These are phyloP conservation scores for Calidris pygmaea DNA, from an alignment of 2,113 vertebrate species.

Conservation along the genomic window DNA sequence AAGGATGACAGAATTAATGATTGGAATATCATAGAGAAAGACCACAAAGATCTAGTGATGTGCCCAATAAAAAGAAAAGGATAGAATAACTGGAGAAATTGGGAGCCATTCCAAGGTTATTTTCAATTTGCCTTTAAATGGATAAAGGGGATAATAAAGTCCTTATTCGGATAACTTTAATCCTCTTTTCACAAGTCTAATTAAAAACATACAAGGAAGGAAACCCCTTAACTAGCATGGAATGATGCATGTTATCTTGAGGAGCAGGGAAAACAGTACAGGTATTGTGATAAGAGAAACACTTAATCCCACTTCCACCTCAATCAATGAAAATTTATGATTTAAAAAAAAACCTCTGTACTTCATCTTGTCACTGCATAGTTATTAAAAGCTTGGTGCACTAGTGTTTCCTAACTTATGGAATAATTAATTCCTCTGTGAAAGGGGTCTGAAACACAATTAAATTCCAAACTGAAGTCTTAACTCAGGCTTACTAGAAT, in stretches of 20 bases:
- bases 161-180: not conserved
- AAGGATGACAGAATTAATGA: not conserved
- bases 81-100: not conserved
- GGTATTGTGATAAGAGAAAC: not conserved
- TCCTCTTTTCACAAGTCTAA: not conserved
- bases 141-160: not conserved
- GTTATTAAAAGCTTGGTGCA: not conserved
- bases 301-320: not conserved
- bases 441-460: not conserved
- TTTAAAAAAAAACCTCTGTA: not conserved
- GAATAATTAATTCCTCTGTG: not conserved
- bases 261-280: not conserved
- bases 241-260: not conserved
- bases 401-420: not conserved
- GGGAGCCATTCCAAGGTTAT: not conserved
- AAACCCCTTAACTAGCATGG: not conserved
- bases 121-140: not conserved
- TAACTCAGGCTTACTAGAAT: not conserved
- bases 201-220: not conserved
- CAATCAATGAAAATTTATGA: not conserved
- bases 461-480: not conserved
- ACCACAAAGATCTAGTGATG: not conserved
- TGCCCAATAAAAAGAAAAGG: not conserved
- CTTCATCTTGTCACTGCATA: not conserved
- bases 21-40: not conserved